phyloP scores from a whole-genome alignment of 1,140 invertebrate genomes.

The Drosophila willistoni region DNA sequence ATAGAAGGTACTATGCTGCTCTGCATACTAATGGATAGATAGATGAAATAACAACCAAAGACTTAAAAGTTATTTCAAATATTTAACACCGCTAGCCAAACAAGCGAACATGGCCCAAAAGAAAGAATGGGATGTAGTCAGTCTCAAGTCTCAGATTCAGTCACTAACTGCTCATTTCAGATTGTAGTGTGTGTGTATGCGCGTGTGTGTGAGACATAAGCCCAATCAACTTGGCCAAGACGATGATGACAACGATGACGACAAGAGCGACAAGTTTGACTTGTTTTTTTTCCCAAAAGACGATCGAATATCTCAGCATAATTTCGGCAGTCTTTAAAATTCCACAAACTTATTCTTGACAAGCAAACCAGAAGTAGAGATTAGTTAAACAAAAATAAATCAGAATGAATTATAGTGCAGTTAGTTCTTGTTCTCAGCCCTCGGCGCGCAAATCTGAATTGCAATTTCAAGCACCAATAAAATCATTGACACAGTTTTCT shows the following conservation, averaged over 20 bases:
- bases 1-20: slow-evolving; percentile 41
- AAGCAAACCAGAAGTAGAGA: not conserved
- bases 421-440: slow-evolving; percentile 42
- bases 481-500: slow-evolving; percentile 76
- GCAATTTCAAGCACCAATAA: slow-evolving; percentile 63
- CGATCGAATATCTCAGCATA: slow-evolving; percentile 50
- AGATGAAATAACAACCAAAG: slow-evolving; percentile 2
- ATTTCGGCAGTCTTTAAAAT: slow-evolving; percentile 29
- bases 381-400: slow-evolving; percentile 58
- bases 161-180: slow-evolving; percentile 3
- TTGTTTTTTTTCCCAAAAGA: slow-evolving; percentile 49
- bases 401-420: slow-evolving; percentile 34
- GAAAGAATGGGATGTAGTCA: slow-evolving; percentile 29
- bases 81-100: slow-evolving; percentile 60
- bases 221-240: slow-evolving; percentile 37
- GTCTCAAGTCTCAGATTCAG: slow-evolving; percentile 22
- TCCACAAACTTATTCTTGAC: slow-evolving; percentile 62
- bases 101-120: slow-evolving; percentile 1
- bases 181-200: slow-evolving; percentile 17
- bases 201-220: slow-evolving; percentile 28
- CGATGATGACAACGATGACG: slow-evolving; percentile 6
- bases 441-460: slow-evolving; percentile 22
- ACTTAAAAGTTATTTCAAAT: slow-evolving; percentile 55
- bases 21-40: slow-evolving; percentile 68
- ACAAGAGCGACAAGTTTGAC: slow-evolving; percentile 62